A percentile compares a stretch with the other conserved stretches of the same genome.
Evolutionary conservation across 2,888 invertebrate genomes (phyloP).

Genomic region (Ophion slaviceki): DNA sequence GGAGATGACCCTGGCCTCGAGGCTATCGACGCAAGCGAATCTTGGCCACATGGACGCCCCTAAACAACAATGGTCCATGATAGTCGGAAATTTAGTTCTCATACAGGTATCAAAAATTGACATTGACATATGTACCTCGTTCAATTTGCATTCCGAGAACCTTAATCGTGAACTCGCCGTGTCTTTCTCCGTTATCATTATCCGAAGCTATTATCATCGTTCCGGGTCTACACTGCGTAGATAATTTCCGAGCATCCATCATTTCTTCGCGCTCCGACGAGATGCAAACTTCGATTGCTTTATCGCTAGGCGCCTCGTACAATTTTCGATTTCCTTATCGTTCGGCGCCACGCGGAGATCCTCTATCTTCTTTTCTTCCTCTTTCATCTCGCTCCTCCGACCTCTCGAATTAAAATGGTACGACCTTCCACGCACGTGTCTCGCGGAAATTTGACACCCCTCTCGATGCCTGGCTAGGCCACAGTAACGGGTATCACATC

Average conservation of each 20-base stretch:
- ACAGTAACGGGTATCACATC: too few species aligned
- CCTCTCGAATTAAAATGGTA: constrained; percentile 36
- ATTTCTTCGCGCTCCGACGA: constrained; percentile 33
- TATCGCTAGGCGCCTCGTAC: constrained; percentile 63
- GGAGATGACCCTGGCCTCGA: constrained; percentile 98
- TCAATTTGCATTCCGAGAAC: neutral
- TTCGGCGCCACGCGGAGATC: constrained; percentile 52
- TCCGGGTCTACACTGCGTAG: constrained; percentile 21
- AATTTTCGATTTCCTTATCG: constrained; percentile 63
- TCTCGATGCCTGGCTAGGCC: constrained; percentile 44
- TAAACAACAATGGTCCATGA: constrained; percentile 87
- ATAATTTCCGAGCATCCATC: constrained; percentile 35
- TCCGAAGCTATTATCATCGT: constrained; percentile 6
- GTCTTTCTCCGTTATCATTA: neutral
- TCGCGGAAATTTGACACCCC: constrained; percentile 46
- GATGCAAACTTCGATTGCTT: constrained; percentile 51
- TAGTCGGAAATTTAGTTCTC: constrained; percentile 90
- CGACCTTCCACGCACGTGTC: constrained; percentile 56
- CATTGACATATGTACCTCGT: neutral
- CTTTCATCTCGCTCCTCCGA: constrained; percentile 45
- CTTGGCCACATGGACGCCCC: constrained; percentile 90
- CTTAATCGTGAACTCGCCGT: neutral
- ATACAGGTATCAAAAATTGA: constrained; percentile 86
- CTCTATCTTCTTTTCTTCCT: constrained; percentile 4
- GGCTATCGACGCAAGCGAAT: constrained; percentile 96